These are phyloP conservation scores for Rhimphoctona megacephalus DNA, from an alignment of 2,888 invertebrate species.

Conservation along the genomic window DNA sequence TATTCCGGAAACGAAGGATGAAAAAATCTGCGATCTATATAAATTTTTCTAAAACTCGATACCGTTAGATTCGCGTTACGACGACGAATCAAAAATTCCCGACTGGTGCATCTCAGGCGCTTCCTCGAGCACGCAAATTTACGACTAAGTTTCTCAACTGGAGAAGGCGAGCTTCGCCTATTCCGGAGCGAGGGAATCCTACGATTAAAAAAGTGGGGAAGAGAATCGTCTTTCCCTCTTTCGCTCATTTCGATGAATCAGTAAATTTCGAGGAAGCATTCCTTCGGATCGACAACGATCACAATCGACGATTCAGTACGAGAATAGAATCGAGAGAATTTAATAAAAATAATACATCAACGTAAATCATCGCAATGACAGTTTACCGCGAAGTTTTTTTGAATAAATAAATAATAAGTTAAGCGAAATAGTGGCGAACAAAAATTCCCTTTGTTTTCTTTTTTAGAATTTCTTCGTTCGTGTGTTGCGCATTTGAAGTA, in stretches of 20 bases:
- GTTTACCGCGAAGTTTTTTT: background rate
- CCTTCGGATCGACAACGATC: background rate
- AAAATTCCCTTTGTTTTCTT: background rate
- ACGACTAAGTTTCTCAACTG: background rate
- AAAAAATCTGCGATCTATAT: background rate
- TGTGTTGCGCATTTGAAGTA: background rate
- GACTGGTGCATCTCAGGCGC: background rate
- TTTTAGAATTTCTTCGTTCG: background rate
- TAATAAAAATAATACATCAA: background rate
- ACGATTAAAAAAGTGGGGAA: background rate
- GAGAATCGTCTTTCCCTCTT: background rate
- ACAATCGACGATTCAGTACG: background rate
- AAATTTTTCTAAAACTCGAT: too few species aligned
- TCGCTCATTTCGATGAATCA: background rate
- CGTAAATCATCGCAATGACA: background rate
- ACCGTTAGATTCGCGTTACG: background rate
- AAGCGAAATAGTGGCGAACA: background rate
- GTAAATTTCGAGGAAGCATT: background rate
- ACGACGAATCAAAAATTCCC: background rate
- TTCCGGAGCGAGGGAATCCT: slow-evolving; percentile 3
- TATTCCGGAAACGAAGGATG: too few species aligned
- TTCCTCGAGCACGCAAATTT: background rate
- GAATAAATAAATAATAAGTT: background rate
- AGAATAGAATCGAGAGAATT: background rate
- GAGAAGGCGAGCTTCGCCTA: background rate